Evolutionary conservation across 2,797 vertebrate species (phyloP).

Genomic region (Sphaeramia orbicularis): DNA sequence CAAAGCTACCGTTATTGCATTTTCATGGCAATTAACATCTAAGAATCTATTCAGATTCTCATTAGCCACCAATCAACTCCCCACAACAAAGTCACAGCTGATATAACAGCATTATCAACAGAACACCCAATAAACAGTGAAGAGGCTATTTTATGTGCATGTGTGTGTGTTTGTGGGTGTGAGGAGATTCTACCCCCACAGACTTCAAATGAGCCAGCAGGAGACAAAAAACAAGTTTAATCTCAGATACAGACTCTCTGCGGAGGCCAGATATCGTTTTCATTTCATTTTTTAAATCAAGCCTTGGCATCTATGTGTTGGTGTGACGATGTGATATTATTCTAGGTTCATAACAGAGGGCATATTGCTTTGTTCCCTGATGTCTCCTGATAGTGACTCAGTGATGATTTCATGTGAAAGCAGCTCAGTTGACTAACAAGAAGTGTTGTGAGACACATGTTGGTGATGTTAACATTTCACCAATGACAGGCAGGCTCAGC

Average conservation of each 20-base stretch:
- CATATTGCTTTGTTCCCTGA: constrained; percentile 73
- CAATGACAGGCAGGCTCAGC: too few relatives aligned
- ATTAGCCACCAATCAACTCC: constrained; percentile 59
- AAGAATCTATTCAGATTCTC: constrained; percentile 68
- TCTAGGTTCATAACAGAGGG: constrained; percentile 64
- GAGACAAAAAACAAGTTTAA: constrained; percentile 43
- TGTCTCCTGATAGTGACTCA: constrained; percentile 46
- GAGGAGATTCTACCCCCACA: constrained; percentile 29
- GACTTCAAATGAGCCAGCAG: constrained; percentile 21
- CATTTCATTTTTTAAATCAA: constrained; percentile 58
- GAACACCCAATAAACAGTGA: constrained; percentile 40
- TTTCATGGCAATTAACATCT: constrained; percentile 69
- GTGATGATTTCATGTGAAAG: constrained; percentile 55
- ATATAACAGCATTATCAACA: constrained; percentile 53
- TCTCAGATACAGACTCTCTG: constrained; percentile 45
- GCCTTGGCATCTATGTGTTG: not conserved
- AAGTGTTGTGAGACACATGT: constrained; percentile 28
- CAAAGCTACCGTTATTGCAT: constrained; percentile 61
- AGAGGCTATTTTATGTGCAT: constrained; percentile 14
- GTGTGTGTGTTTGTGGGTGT: constrained; percentile 22
- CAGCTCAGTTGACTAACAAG: constrained; percentile 51
- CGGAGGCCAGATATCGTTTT: constrained; percentile 36
- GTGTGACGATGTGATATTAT: constrained; percentile 33
- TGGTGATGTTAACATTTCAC: constrained; percentile 35
- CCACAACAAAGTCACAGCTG: constrained; percentile 66